Conservation (phyloP, 2,888 invertebrate genomes). For the Mesoligia furuncula region DNA sequence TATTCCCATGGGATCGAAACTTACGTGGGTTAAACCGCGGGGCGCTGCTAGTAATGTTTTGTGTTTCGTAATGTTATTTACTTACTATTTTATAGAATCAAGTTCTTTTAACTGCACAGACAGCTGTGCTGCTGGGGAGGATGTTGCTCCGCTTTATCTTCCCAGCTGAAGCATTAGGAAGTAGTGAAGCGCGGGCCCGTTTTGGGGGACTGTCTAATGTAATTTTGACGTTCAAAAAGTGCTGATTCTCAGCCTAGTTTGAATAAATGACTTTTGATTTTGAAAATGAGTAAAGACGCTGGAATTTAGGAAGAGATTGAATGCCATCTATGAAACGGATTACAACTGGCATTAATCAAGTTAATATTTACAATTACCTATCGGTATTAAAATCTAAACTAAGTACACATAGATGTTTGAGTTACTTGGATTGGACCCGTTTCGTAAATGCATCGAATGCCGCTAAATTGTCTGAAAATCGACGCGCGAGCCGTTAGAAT, state of each 20-base stretch:
- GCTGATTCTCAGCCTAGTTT: neutral
- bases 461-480: conserved; percentile 12
- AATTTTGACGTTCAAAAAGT: no score
- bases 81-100: no score
- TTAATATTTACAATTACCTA: neutral
- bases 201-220: no score
- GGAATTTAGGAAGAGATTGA: neutral
- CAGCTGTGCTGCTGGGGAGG: no score
- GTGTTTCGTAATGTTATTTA: no score
- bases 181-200: no score
- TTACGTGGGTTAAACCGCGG: no score
- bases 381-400: neutral
- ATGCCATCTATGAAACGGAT: neutral
- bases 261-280: neutral
- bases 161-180: no score
- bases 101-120: no score
- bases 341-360: neutral
- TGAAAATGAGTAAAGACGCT: neutral
- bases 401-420: neutral
- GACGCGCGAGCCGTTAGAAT: conserved; percentile 22
- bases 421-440: neutral
- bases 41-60: no score
- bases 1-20: no score
- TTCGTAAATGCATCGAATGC: neutral
- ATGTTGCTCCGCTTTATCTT: no score